Conservation (phyloP, 2,888 invertebrate genomes). For the Meloe dianella region DNA sequence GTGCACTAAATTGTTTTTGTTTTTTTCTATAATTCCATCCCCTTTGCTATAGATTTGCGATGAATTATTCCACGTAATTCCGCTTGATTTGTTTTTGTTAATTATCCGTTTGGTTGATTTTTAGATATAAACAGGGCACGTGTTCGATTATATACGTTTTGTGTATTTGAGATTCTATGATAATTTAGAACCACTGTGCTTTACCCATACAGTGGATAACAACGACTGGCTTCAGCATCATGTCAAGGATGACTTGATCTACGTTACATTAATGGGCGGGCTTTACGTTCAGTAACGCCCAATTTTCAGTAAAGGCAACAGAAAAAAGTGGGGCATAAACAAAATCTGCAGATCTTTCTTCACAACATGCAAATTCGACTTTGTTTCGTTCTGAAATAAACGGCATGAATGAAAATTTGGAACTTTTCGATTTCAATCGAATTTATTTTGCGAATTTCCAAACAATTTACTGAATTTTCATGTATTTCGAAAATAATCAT, state of each 20-base stretch:
- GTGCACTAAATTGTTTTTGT: background rate
- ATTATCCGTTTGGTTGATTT: constrained; percentile 55
- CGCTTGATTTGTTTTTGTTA: constrained; percentile 55
- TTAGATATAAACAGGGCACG: constrained; percentile 49
- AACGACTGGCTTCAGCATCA: constrained; percentile 58
- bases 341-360: background rate
- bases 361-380: constrained; percentile 7
- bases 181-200: constrained; percentile 48
- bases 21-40: background rate
- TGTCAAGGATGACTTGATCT: constrained; percentile 60
- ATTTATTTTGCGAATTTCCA: too few relatives aligned
- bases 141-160: constrained; percentile 49
- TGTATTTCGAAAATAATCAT: background rate
- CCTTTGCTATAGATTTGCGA: background rate
- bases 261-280: constrained; percentile 51
- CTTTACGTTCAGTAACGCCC: constrained; percentile 34
- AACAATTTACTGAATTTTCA: background rate
- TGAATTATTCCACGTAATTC: constrained; percentile 38
- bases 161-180: constrained; percentile 36
- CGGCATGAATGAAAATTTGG: background rate
- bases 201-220: constrained; percentile 56
- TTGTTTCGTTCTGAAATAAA: constrained; percentile 1
- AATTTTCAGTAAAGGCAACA: constrained; percentile 27
- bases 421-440: too few relatives aligned
- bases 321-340: constrained; percentile 9